These are phyloP conservation scores for Camelus dromedarius DNA, from an alignment of 2,113 vertebrate genomes.

Conservation along the genomic window DNA sequence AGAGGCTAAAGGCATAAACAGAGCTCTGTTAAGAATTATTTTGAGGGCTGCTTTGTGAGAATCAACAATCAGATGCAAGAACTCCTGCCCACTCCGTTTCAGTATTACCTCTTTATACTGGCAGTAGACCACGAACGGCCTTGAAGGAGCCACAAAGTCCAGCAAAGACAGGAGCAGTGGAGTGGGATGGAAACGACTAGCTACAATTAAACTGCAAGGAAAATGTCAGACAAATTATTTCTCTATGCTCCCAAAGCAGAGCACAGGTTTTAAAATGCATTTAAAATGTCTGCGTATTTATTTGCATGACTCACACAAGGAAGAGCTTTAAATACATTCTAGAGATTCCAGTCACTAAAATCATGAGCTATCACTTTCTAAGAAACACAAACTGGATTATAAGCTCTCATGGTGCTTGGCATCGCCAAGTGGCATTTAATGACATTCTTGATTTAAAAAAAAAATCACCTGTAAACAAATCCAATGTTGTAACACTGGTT, in stretches of 20 bases:
- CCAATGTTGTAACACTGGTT: not conserved
- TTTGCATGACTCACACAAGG: not conserved
- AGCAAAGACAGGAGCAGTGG: constrained; percentile 92
- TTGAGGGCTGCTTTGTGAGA: not conserved
- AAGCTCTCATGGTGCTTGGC: not conserved
- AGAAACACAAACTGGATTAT: constrained; percentile 7
- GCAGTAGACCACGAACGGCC: constrained; percentile 97
- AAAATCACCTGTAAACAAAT: constrained; percentile 11
- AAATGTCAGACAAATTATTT: constrained; percentile 55
- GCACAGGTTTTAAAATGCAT: not conserved
- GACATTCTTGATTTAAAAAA: not conserved
- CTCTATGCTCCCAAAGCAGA: not conserved
- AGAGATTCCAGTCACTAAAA: constrained; percentile 19
- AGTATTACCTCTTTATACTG: constrained; percentile 96
- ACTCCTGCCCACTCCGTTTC: not conserved
- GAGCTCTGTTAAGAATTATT: not conserved
- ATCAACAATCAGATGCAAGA: not conserved
- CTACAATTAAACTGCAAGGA: constrained; percentile 93
- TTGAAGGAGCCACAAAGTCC: constrained; percentile 95
- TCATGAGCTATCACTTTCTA: constrained; percentile 2
- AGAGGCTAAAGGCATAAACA: constrained; percentile 89
- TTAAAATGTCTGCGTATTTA: not conserved
- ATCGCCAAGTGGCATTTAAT: not conserved
- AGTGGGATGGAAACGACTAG: constrained; percentile 94
- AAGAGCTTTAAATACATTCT: constrained; percentile 39